Conservation (phyloP, 2,888 invertebrate species). For the Hydriomena furcata region DNA sequence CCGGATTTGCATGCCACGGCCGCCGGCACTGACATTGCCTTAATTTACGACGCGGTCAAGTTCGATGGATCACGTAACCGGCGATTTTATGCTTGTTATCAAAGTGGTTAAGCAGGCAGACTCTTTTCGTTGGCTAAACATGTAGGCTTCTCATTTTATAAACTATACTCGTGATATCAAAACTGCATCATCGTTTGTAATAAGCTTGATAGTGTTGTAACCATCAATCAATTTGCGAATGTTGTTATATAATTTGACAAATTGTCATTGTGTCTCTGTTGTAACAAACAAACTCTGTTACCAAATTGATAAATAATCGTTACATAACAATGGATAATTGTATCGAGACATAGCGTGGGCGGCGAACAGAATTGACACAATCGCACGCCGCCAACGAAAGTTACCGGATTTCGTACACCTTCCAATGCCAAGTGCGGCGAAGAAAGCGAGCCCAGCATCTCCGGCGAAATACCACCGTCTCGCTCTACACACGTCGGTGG, state of each 20-base stretch:
- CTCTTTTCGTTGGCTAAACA: too few species aligned
- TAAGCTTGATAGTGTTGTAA: background rate
- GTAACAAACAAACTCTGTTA: slow-evolving; percentile 48
- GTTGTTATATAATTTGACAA: slow-evolving; percentile 26
- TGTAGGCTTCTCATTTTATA: too few species aligned
- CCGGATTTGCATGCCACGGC: slow-evolving; percentile 44
- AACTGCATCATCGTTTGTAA: background rate
- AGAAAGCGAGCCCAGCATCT: slow-evolving; percentile 80
- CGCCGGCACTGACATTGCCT: slow-evolving; percentile 35
- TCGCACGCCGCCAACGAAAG: slow-evolving; percentile 72
- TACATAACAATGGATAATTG: slow-evolving; percentile 69
- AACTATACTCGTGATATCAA: background rate
- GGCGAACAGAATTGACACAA: slow-evolving; percentile 56
- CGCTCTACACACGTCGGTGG: slow-evolving; percentile 52
- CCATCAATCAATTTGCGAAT: slow-evolving; percentile 6
- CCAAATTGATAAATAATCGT: slow-evolving; percentile 59
- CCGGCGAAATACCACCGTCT: slow-evolving; percentile 61
- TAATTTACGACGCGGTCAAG: slow-evolving; percentile 41
- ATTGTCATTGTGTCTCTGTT: slow-evolving; percentile 34
- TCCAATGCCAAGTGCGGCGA: slow-evolving; percentile 80
- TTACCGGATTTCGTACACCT: slow-evolving; percentile 79
- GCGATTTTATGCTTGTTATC: slow-evolving; percentile 14
- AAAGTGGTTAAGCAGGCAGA: too few species aligned
- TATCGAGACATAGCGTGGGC: slow-evolving; percentile 51
- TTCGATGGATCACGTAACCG: slow-evolving; percentile 32